Base-by-base conservation (phyloP, 1,140 invertebrate species). In the Drosophila arizonae region DNA sequence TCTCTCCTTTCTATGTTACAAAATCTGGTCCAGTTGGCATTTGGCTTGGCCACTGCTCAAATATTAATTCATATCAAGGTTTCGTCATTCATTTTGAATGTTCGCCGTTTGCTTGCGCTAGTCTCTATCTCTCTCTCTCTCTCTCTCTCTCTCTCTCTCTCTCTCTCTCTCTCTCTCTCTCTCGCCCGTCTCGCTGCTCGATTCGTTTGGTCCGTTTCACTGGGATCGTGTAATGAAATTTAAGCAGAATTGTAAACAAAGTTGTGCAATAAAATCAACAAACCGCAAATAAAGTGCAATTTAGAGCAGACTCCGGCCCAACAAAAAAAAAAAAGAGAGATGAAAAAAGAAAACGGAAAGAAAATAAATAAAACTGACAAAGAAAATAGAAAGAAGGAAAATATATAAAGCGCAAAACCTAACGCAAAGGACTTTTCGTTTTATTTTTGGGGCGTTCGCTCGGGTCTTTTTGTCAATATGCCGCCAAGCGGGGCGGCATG, bases 11-110 rank as follows among this genome's bases (percentile, higher is more conserved):
- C 43, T 9, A 39, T 46, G 21, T 4, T 13, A 4, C 48, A 50
- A 13, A 50, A 26, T 76, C 74, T 54, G 81, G 64, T 67, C 62
- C 69, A 78, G 54, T 86, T 77, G 78, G 75, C 75, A 81, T 67
- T 72, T 55, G 55, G 56, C 52, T 56, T 55, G 41, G 41, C 60
- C 67, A 45, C 73, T 84, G 77, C 70, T 88, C 84, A 87, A 87
- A 87, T 87, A 87, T 87, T 87, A 87, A 87, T 88, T 88, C 84
- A 88, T 88, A 88, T 88, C 84, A 88, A 87, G 84, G 84, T 84
- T 87, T 74, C 76, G 79, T 69, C 78, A 84, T 84, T 89, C 85
- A 77, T 69, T 84, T 84, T 79, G 67, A 71, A 87, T 82, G 50
- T 72, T 41, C 43, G 28, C 45, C 70, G 15, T 55, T 9, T 13